A percentile compares a stretch with the other conserved stretches of the same genome.
These are phyloP conservation scores for Elaphurus davidianus DNA, from an alignment of 2,113 vertebrate species.

Conservation along the genomic window DNA sequence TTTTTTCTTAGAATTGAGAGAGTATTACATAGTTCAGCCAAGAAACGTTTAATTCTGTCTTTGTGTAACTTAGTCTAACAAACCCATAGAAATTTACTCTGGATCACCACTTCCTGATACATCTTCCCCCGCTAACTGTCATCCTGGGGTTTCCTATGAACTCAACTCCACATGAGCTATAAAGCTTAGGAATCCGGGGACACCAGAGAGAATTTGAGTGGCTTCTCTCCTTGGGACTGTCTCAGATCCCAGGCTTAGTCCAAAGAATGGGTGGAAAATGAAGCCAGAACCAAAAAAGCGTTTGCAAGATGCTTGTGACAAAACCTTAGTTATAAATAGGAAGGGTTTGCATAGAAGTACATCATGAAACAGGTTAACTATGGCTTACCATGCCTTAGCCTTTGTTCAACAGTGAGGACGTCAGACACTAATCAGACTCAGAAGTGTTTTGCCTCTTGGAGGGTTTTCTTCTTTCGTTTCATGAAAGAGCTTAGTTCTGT, in stretches of 20 bases:
- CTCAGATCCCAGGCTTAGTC: not conserved
- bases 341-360: not conserved
- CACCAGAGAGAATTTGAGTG: too few relatives aligned
- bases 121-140: not conserved
- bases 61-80: not conserved
- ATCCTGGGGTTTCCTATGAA: not conserved
- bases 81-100: not conserved
- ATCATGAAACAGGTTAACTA: not conserved
- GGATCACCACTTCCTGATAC: not conserved
- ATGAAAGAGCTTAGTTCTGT: not conserved
- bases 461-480: not conserved
- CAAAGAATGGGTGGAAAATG: not conserved
- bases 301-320: not conserved
- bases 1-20: not conserved
- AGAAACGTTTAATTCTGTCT: not conserved
- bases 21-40: not conserved
- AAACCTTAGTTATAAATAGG: not conserved
- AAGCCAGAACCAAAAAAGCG: not conserved
- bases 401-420: not conserved
- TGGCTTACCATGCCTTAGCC: not conserved
- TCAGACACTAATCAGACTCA: not conserved
- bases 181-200: not conserved
- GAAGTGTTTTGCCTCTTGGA: not conserved
- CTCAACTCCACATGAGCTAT: accelerated
- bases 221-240: not conserved